Conservation (phyloP, 2,797 vertebrate species). For the Lithobates sylvaticus region DNA sequence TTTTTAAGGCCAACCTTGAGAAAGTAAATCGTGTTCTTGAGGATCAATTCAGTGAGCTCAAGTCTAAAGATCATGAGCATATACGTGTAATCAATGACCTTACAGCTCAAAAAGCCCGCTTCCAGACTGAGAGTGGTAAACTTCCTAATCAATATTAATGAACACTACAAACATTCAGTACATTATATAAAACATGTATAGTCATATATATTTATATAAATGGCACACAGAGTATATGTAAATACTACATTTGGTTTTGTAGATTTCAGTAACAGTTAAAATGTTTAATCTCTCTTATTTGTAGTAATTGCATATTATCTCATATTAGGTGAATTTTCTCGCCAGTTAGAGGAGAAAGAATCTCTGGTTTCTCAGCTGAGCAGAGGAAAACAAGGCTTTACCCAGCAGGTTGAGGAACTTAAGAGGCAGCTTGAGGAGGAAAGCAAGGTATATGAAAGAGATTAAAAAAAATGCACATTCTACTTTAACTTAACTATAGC, state of each 20-base stretch:
- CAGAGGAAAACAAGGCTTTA: constrained; percentile 74
- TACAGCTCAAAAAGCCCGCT: constrained; percentile 78
- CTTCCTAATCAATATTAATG: no score
- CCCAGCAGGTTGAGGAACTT: constrained; percentile 80
- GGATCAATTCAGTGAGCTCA: constrained; percentile 86
- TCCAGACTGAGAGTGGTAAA: constrained; percentile 84
- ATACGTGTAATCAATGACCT: constrained; percentile 82
- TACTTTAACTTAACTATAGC: no score
- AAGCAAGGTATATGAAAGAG: constrained; percentile 68
- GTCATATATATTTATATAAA: no score
- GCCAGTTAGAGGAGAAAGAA: not conserved
- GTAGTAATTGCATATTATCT: not conserved
- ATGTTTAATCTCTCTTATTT: not conserved
- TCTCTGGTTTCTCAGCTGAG: constrained; percentile 72
- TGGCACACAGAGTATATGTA: no score
- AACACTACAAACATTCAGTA: no score
- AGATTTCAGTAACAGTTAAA: no score
- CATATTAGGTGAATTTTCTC: not conserved
- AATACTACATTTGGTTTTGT: not conserved
- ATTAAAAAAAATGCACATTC: not conserved
- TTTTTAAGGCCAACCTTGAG: constrained; percentile 83
- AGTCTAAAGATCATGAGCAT: constrained; percentile 84
- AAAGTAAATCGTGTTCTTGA: constrained; percentile 85
- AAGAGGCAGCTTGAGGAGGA: constrained; percentile 80
- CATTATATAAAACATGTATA: no score